A percentile compares a stretch with the other conserved stretches of the same genome.
Conservation (phyloP, 2,888 invertebrate species). For the Cactoblastis cactorum region DNA sequence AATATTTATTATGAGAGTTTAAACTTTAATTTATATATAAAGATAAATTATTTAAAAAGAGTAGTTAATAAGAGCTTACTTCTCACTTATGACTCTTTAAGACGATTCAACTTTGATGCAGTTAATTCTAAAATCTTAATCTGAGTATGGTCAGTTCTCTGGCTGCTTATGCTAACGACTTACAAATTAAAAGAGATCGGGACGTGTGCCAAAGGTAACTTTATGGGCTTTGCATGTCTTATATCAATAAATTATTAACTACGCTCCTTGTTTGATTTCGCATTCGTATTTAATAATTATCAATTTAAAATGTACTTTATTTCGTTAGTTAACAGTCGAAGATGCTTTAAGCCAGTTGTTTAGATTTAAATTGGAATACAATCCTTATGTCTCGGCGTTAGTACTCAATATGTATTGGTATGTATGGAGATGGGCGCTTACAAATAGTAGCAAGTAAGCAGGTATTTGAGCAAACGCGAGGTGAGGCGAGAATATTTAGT, state of each 20-base stretch:
- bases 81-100: no score
- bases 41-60: no score
- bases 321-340: constrained; percentile 50
- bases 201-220: constrained; percentile 76
- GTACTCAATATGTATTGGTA: constrained; percentile 60
- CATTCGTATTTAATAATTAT: constrained; percentile 56
- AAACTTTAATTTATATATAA: no score
- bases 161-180: constrained; percentile 68
- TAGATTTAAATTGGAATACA: constrained; percentile 49
- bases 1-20: not conserved
- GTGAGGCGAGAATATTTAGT: constrained; percentile 69
- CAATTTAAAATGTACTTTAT: constrained; percentile 59
- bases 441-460: constrained; percentile 52
- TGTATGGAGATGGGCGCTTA: constrained; percentile 36
- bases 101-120: constrained; percentile 32
- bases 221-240: constrained; percentile 79
- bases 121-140: constrained; percentile 60
- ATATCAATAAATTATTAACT: constrained; percentile 79
- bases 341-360: constrained; percentile 36
- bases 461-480: constrained; percentile 60
- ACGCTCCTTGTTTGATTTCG: constrained; percentile 74
- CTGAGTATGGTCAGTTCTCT: constrained; percentile 44
- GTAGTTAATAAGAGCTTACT: no score
- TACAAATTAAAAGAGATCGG: constrained; percentile 76
- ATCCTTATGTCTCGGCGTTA: constrained; percentile 54